Evolutionary conservation across 1,140 invertebrate species (phyloP), one percentile per base, ranked within the genome.

Genomic region (Papilio dardanus): DNA sequence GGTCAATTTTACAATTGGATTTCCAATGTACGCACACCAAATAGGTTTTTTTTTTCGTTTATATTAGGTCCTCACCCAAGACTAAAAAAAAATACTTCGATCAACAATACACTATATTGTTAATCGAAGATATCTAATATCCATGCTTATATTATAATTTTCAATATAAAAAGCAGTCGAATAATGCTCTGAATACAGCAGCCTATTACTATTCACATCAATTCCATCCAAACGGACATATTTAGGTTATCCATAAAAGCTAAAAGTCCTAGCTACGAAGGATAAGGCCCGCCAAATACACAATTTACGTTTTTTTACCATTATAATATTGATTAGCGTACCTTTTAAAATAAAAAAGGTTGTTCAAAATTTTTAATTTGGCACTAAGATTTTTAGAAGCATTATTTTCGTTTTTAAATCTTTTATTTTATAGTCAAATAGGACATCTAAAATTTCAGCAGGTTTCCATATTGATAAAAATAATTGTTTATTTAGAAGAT

Each of bases 231-330:
- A 54, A 24, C 14, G 12, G 7, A 54, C 8, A 24, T 19, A 46
- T 19, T 54, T 54, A 54, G 2, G 19, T 46, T 46, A 54, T 54
- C 7, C 21, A 24, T 54, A 54, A 46, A 46, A 46, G 42, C n/a
- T 42, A 42, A 42, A 2, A 42, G 40, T 42, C 16, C 5, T 19
- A 46, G n/a, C n/a, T 1, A 1, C 5, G 12, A 28, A 28, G 24
- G 54, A 28, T 30, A 62, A 62, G 54, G 54, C 54, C 54, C 21
- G 54, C 54, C 54, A 62, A 62, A 62, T 62, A n/a, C 24, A 28
- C 12, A 28, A 24, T 24, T 58, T 28, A 28, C 42, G 5, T n/a
- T 7, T 16, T 62, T 24, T n/a, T 8, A 28, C 8, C 14, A 21
- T 3, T 21, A 50, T 1, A n/a, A 46, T 24, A 24, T 8, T 54